Conservation (phyloP, 1,140 invertebrate species). For the Drosophila watanabei region DNA sequence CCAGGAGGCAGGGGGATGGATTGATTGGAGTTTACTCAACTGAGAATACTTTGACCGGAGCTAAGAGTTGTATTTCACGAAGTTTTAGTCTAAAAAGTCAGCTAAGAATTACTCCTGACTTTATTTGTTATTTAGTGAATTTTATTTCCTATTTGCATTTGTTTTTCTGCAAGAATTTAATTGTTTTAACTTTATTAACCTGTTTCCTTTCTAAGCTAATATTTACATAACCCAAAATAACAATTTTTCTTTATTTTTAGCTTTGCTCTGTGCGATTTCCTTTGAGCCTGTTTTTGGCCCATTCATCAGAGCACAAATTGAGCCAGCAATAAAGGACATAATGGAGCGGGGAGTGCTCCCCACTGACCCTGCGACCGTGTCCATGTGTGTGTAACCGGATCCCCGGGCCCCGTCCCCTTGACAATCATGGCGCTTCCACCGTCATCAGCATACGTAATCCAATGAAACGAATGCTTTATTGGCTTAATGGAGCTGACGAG, state of each 20-base stretch:
- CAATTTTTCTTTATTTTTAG: not conserved
- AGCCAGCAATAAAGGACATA: constrained; percentile 10
- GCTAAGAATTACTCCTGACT: not conserved
- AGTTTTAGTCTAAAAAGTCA: not conserved
- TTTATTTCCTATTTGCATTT: not conserved
- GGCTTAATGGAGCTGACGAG: constrained; percentile 78
- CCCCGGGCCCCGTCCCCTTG: constrained; percentile 1
- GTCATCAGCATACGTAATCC: constrained; percentile 81
- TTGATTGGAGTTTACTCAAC: not conserved
- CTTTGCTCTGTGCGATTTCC: not conserved
- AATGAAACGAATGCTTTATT: constrained; percentile 84
- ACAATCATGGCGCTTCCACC: not conserved
- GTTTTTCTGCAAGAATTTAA: not conserved
- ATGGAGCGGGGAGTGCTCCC: not conserved
- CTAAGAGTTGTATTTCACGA: not conserved
- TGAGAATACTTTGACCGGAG: not conserved
- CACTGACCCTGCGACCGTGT: constrained; percentile 30
- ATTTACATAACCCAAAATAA: not conserved
- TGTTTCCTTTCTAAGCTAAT: not conserved
- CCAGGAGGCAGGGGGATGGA: not conserved
- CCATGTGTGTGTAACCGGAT: constrained; percentile 70
- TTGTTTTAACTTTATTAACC: not conserved
- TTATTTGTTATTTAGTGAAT: not conserved
- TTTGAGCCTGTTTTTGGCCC: constrained; percentile 19
- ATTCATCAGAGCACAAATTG: constrained; percentile 68